phyloP scores from a whole-genome alignment of 2,888 invertebrate genomes.

The Galeruca laticollis region DNA sequence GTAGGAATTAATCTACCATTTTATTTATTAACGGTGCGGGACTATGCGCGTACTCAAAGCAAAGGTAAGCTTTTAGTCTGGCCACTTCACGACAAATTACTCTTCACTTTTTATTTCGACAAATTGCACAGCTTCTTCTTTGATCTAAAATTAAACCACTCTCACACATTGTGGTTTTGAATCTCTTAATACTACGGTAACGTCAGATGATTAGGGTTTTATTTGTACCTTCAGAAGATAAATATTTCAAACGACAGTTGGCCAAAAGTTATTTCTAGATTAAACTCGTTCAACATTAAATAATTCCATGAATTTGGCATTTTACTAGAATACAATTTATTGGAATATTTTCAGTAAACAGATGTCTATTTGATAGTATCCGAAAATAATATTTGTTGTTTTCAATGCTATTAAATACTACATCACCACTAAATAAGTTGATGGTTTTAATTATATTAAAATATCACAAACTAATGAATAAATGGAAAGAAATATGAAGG shows the following conservation, averaged over 20 bases:
- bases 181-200: slow-evolving; percentile 8
- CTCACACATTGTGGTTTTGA: slow-evolving; percentile 19
- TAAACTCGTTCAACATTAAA: neutral
- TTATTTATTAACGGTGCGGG: slow-evolving; percentile 42
- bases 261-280: neutral
- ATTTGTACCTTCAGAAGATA: neutral
- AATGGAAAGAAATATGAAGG: too few relatives aligned
- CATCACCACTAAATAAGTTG: too few relatives aligned
- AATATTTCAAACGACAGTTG: neutral
- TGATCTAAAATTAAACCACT: slow-evolving; percentile 36
- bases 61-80: slow-evolving; percentile 39
- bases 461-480: too few relatives aligned
- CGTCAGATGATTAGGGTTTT: neutral
- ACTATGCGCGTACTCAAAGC: slow-evolving; percentile 17
- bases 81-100: slow-evolving; percentile 42
- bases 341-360: too few relatives aligned
- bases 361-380: too few relatives aligned
- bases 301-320: neutral
- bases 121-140: slow-evolving; percentile 35
- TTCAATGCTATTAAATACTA: too few relatives aligned
- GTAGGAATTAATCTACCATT: slow-evolving; percentile 49
- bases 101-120: slow-evolving; percentile 34
- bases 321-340: too few relatives aligned
- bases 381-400: too few relatives aligned
- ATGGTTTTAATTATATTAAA: too few relatives aligned